phyloP scores from a whole-genome alignment of 2,113 vertebrate genomes.

The Oostethus manadensis region DNA sequence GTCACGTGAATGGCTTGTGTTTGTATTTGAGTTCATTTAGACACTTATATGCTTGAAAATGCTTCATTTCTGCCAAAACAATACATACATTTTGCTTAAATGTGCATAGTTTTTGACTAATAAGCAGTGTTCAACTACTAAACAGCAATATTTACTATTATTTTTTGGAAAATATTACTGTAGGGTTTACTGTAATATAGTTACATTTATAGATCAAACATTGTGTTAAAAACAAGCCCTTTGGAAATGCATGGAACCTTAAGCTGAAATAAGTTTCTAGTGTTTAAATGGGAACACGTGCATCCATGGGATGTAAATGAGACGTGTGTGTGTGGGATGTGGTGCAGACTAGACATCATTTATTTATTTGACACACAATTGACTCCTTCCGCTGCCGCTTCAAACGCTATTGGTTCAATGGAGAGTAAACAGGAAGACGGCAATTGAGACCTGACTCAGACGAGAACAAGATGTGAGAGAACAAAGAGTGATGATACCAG shows the following conservation, averaged over 20 bases:
- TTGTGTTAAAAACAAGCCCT: neutral
- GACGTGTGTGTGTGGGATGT: conserved; percentile 34
- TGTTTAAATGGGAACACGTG: neutral
- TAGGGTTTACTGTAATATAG: no score
- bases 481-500: neutral
- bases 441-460: conserved; percentile 35
- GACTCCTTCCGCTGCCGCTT: conserved; percentile 28
- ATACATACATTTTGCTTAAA: no score
- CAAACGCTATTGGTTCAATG: conserved; percentile 24
- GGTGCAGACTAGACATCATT: conserved; percentile 34
- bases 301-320: conserved; percentile 33
- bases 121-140: no score
- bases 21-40: no score
- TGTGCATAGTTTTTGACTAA: no score
- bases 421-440: conserved; percentile 55
- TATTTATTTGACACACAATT: conserved; percentile 22
- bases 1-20: no score
- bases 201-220: neutral
- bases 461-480: conserved; percentile 1
- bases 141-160: no score
- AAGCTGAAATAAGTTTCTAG: neutral
- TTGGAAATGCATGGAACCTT: neutral
- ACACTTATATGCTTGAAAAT: no score
- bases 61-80: no score
- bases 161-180: no score